Evolutionary conservation across 2,113 vertebrate species (phyloP).

Genomic region (Malurus elegans): DNA sequence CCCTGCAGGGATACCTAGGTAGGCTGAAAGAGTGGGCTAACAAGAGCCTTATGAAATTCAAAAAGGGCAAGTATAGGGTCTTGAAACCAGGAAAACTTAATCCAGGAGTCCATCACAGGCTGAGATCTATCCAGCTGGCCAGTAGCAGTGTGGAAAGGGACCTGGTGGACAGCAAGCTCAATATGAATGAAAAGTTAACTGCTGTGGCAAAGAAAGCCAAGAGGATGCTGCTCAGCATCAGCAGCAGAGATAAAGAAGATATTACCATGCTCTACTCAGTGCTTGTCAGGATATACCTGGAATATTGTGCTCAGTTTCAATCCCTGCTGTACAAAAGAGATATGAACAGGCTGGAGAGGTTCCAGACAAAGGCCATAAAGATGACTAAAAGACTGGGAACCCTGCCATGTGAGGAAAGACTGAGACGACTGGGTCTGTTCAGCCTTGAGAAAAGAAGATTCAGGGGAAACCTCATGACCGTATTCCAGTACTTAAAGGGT

Average conservation of each 20-base stretch:
- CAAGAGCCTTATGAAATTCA: neutral
- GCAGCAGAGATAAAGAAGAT: neutral
- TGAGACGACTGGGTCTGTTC: neutral
- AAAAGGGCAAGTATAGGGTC: neutral
- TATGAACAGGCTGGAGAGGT: neutral
- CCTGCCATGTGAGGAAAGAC: neutral
- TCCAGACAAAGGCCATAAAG: neutral
- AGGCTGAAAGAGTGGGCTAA: neutral
- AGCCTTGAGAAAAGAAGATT: neutral
- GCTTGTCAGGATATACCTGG: neutral
- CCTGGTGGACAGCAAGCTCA: neutral
- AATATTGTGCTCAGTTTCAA: neutral
- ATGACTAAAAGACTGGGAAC: neutral
- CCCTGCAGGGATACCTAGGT: neutral
- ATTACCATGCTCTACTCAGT: neutral
- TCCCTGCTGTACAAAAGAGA: neutral
- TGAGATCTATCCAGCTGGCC: neutral
- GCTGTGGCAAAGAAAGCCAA: neutral
- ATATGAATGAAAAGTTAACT: neutral
- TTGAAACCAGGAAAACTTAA: neutral
- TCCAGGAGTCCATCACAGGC: neutral
- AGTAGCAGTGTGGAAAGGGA: neutral
- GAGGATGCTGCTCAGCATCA: neutral
- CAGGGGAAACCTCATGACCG: neutral
- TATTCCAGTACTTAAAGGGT: neutral